Evolutionary conservation across 2,888 invertebrate species (phyloP), one percentile per base, ranked within the genome.

Genomic region (Pterostichus niger): DNA sequence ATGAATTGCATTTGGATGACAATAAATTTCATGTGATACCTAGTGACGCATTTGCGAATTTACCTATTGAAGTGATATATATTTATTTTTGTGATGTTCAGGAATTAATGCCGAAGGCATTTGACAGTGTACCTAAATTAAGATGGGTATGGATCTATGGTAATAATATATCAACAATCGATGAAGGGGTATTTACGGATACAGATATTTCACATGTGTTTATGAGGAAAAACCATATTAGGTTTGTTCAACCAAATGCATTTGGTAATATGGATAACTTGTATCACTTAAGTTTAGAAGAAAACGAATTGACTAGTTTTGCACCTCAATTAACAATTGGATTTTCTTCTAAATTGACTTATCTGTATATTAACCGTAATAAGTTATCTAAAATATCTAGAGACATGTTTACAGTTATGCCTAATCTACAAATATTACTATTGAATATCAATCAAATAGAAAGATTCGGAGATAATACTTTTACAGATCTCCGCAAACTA

Each of bases 321-420:
- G 49, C 49, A 10, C 64, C 83, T 17, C 77, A 76, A 77, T 13
- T 52, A n/a, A 46, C 68, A n/a, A 68, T 83, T 40, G 83, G 83
- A 6, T 77, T 64, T 77, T 17, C 64, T 0, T 54, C 83, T 52
- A 77, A 77, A 40, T 0, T 83, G 10, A 83, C 77, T 49, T 33
- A 77, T 77, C 49, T 83, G 7, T 83, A 83, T 13, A 77, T 83
- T 10, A 83, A 83, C 13, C 33, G 77, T 33, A 83, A 83, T 54
- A 83, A 77, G 35, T 40, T 83, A 76, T 68, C 49, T n/a, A 52
- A 77, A 83, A 40, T 77, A 4, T 49, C 61, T 6, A 24, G 83
- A 13, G 64, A 77, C 6, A 83, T 77, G 76, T 83, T 83, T 52
- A 68, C 33, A 7, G 77, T 52, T 11, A 24, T 77, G 17, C 83